Evolutionary conservation across 2,797 vertebrate species (phyloP), one percentile per base, ranked within the genome.

Genomic region (Cynopterus sphinx): DNA sequence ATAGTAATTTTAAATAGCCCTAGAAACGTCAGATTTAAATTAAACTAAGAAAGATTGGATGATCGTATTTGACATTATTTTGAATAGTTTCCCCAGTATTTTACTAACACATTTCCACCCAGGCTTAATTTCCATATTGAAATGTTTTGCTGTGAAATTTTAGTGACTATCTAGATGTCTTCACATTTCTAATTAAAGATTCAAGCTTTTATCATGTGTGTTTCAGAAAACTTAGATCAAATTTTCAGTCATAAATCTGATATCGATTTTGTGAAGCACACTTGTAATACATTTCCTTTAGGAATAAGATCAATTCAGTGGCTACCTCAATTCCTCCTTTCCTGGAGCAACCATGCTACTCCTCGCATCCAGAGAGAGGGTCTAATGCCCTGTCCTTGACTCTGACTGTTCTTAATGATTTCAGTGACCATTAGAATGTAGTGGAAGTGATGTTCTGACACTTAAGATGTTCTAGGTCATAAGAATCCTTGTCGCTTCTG

Each of bases 71-170:
- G 43, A 83, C 89, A 82, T 61, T 46, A 67, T 87, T 84, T 87
- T 86, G 21, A 83, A 9, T 53, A 78, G 41, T 21, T 93, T 67
- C 19, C 21, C 55, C 9, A 6, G 41, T 28, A 67, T 63, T 74
- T 61, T 78, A 65, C 10, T 28, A 78, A 90, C 33, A 65, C 36
- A 65, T 61, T 88, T 92, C 67, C 22, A 92, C 24, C 4, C 61
- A 39, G 85, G 26, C 31, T 61, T n/a, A 51, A 86, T 86, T 43
- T 92, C 63, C 31, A 92, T 36, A 65, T 31, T 90, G 12, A 41
- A 41, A 88, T 33, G 17, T 85, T 92, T 91, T 77, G n/a, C 26
- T 79, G 55, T 74, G 41, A 91, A 92, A 87, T 85, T 84, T 81
- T 11, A 89, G 4, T 51, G 57, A 83, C 46, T 85, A 17, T 33